Base-by-base conservation (phyloP, 2,888 invertebrate genomes). In the Polietes domitor region DNA sequence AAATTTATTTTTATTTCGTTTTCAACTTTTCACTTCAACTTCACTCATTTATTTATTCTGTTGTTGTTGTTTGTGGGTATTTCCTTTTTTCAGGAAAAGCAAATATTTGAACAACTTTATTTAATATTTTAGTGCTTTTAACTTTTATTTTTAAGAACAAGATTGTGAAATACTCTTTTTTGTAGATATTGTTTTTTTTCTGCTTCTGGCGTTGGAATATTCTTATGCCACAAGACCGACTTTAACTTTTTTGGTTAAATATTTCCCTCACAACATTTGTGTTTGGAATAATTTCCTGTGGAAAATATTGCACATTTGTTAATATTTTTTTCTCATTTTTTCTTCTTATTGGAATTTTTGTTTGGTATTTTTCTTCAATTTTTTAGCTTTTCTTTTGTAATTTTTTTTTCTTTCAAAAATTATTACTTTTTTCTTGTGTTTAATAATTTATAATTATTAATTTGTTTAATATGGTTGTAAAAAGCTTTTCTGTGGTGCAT, bases 401-500 rank as follows among this genome's bases (percentile, higher is more conserved):
- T 71, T 28, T 61, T 47, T 74, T 74, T 63, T 65, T 71, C 2
- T 53, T 65, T 73, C 37, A 3, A 37, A 3, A 37, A 37, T 37
- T 10, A 21, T 53, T 73, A 32, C 50, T 37, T 37, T 37, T 37
- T 37, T 61, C n/a, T 61, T 58, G 12, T 28, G 21, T 61, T 28
- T 61, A n/a, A 47, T 47, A 47, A 47, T 47, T 47, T n/a, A 6
- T 15, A 47, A 47, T n/a, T n/a, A 47, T 47, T 47, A 47, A 12
- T 47, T 47, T 47, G 15, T 47, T 47, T 47, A n/a, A 47, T 12
- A n/a, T n/a, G 47, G 47, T 65, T 82, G 80, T 88, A 21, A 43
- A 65, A 65, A 12, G 37, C 37, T 71, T 41, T 71, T 87, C 83
- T 85, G 80, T 86, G 10, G n/a, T 32, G n/a, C 55, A 21, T n/a